A percentile compares a stretch with the other conserved stretches of the same genome.
Conservation (phyloP, 2,113 vertebrate species). For the Tylochromis polylepis region DNA sequence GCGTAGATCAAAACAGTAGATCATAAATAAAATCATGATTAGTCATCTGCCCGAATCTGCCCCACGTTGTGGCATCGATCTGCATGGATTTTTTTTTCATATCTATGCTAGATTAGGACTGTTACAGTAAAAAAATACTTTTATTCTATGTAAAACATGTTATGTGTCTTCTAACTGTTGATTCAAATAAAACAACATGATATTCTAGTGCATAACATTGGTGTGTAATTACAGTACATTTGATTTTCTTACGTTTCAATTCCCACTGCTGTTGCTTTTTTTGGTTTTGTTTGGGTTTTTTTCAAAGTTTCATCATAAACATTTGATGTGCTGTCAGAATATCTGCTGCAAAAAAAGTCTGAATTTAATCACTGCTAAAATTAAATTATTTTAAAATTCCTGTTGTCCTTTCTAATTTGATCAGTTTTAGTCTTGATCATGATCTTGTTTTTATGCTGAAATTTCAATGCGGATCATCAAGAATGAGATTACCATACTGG, state of each 20-base stretch:
- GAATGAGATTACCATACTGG: background rate
- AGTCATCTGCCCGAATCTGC: too few relatives aligned
- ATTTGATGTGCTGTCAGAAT: background rate
- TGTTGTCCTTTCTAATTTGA: background rate
- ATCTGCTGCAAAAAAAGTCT: background rate
- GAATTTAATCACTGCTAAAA: background rate
- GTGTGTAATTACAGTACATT: background rate
- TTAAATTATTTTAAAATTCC: background rate
- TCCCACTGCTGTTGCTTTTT: background rate
- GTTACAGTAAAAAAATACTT: background rate
- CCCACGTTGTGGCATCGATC: too few relatives aligned
- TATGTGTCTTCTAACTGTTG: background rate
- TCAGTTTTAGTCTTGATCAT: background rate
- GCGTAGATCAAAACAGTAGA: background rate
- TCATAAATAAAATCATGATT: background rate
- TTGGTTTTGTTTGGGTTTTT: background rate
- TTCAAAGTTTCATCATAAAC: background rate
- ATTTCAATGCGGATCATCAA: background rate
- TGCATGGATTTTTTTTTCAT: background rate
- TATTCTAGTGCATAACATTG: background rate
- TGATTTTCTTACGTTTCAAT: background rate
- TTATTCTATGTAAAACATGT: background rate
- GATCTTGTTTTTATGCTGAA: background rate
- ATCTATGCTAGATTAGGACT: background rate
- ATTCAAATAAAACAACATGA: background rate